These are phyloP conservation scores for Melikaiella ostensackeni DNA, from an alignment of 2,888 invertebrate species.

Conservation along the genomic window DNA sequence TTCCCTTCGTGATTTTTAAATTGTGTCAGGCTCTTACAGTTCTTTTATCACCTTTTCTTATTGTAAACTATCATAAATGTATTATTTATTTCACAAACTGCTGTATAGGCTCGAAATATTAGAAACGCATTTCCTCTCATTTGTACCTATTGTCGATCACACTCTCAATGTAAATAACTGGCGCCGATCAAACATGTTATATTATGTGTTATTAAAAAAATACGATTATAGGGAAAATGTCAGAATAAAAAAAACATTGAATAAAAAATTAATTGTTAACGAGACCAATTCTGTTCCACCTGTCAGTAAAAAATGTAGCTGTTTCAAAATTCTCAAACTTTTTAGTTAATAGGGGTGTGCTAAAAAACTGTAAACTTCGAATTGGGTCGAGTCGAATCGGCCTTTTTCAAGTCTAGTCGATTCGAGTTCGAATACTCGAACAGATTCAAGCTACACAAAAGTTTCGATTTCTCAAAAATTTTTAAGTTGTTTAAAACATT, in stretches of 20 bases:
- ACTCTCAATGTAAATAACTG: slow-evolving; percentile 59
- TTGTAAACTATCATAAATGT: slow-evolving; percentile 56
- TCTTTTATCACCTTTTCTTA: slow-evolving; percentile 50
- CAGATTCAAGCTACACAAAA: no score
- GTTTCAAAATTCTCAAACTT: no score
- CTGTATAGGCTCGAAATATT: slow-evolving; percentile 51
- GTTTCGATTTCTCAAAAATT: no score
- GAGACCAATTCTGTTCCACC: neutral
- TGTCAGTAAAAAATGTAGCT: neutral
- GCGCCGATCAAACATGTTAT: slow-evolving; percentile 30
- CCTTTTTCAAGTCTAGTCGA: no score
- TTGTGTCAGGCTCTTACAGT: neutral
- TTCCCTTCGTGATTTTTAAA: slow-evolving; percentile 5
- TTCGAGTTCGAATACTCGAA: no score
- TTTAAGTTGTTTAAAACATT: no score
- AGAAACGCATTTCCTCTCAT: slow-evolving; percentile 48
- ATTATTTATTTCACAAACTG: slow-evolving; percentile 45
- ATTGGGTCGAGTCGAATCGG: no score
- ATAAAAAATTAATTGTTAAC: neutral
- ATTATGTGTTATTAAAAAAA: neutral
- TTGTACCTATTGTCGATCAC: slow-evolving; percentile 55
- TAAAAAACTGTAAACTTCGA: no score
- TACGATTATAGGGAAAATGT: neutral
- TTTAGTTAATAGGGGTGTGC: no score
- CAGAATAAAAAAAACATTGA: slow-evolving; percentile 4